A percentile compares a stretch with the other conserved stretches of the same genome.
phyloP scores from a whole-genome alignment of 2,888 invertebrate genomes.

The Eupithecia centaureata region DNA sequence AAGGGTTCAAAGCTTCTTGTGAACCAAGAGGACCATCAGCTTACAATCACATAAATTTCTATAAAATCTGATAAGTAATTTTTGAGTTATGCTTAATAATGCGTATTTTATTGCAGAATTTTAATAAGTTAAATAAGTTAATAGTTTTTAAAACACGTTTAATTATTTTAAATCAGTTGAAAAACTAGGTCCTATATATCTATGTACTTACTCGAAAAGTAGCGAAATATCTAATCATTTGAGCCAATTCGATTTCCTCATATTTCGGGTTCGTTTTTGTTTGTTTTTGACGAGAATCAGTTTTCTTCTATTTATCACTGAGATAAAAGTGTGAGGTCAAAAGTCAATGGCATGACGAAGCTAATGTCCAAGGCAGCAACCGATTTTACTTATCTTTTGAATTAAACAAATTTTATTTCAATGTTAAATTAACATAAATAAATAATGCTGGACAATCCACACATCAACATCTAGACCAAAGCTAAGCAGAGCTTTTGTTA shows the following conservation, averaged over 20 bases:
- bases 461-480: not conserved
- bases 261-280: not conserved
- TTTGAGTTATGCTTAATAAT: too few species aligned
- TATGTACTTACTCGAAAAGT: too few species aligned
- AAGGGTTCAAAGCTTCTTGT: too few species aligned
- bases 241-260: not conserved
- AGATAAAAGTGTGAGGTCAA: not conserved
- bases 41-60: too few species aligned
- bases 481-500: too few species aligned
- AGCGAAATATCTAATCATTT: not conserved
- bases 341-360: slow-evolving; percentile 5
- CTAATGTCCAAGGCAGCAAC: not conserved
- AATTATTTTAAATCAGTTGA: too few species aligned
- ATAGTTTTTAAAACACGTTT: too few species aligned
- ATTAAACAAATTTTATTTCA: not conserved
- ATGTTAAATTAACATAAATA: not conserved
- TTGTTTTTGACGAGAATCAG: not conserved
- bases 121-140: too few species aligned
- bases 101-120: too few species aligned
- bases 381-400: not conserved
- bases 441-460: not conserved
- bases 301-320: not conserved
- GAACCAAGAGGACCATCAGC: too few species aligned
- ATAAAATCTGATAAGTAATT: too few species aligned
- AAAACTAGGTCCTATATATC: too few species aligned